Conservation (phyloP, 2,113 vertebrate species). For the Sphaerodactylus townsendi region DNA sequence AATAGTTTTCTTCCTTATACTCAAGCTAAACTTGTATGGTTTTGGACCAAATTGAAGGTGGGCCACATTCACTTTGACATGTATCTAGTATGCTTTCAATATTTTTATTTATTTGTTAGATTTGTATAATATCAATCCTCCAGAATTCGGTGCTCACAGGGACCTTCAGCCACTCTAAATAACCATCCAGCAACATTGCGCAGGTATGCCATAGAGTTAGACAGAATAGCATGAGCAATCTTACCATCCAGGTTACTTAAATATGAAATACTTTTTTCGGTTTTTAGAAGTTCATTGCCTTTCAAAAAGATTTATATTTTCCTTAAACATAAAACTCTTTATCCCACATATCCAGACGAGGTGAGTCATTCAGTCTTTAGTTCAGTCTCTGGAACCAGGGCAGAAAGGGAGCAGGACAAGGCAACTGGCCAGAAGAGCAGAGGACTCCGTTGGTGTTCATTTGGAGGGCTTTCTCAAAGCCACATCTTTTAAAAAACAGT, state of each 20-base stretch:
- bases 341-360: too few relatives aligned
- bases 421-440: too few relatives aligned
- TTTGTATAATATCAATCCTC: background rate
- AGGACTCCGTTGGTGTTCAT: too few relatives aligned
- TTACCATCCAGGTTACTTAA: background rate
- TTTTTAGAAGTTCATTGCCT: constrained; percentile 5
- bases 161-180: background rate
- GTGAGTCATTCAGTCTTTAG: too few relatives aligned
- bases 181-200: background rate
- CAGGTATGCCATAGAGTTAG: background rate
- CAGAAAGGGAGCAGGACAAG: too few relatives aligned
- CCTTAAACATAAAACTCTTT: background rate
- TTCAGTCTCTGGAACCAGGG: too few relatives aligned
- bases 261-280: background rate
- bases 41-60: too few relatives aligned
- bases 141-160: background rate
- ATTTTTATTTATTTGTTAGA: background rate
- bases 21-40: too few relatives aligned
- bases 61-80: too few relatives aligned
- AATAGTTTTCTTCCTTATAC: too few relatives aligned
- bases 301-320: background rate
- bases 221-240: background rate
- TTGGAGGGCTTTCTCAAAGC: too few relatives aligned
- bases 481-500: too few relatives aligned
- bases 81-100: background rate